phyloP scores from a whole-genome alignment of 2,797 vertebrate species.

The Psittacula echo region DNA sequence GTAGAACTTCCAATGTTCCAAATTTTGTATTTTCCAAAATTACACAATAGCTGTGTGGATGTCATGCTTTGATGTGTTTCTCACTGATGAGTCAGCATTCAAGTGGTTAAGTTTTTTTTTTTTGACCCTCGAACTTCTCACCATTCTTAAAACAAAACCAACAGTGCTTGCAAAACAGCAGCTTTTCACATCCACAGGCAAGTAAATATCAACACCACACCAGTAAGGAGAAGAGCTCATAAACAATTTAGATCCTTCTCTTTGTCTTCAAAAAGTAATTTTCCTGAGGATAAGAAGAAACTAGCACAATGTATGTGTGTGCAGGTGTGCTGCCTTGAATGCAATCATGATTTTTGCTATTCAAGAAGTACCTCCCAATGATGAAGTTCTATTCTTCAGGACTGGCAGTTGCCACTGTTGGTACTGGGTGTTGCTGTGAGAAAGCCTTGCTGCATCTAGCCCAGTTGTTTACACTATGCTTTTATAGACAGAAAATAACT shows the following conservation, averaged over 20 bases:
- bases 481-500: constrained; percentile 13
- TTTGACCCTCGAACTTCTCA: neutral
- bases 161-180: neutral
- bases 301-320: too few species aligned
- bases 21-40: neutral
- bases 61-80: neutral
- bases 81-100: neutral
- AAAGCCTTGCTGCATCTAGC: neutral
- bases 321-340: neutral
- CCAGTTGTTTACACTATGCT: constrained; percentile 6
- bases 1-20: neutral
- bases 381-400: neutral
- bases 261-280: neutral
- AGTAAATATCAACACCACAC: neutral
- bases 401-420: neutral
- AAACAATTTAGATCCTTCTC: neutral
- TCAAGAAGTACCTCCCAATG: neutral
- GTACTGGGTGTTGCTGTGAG: neutral
- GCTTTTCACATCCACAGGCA: neutral
- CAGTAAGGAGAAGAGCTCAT: neutral
- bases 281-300: neutral
- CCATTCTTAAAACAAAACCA: neutral
- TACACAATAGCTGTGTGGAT: neutral
- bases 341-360: neutral
- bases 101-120: neutral